Percentiles rank a stretch among this genome's conserved stretches.
Conservation (phyloP, 2,113 vertebrate species). For the Cyanocitta stelleri region DNA sequence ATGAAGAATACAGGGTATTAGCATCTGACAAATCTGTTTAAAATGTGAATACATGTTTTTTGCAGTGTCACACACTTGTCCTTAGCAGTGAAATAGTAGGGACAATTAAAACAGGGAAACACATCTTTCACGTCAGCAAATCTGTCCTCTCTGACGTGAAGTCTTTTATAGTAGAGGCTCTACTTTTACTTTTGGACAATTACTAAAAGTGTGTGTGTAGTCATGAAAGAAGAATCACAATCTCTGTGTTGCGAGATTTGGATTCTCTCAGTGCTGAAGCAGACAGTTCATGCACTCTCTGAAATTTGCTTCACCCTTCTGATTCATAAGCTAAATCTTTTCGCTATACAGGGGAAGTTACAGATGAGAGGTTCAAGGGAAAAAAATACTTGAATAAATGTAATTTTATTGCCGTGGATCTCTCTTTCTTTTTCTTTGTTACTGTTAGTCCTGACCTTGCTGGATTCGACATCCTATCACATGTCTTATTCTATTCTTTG, state of each 20-base stretch:
- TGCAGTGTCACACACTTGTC: neutral
- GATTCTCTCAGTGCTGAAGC: neutral
- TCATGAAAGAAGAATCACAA: neutral
- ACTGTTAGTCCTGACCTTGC: conserved; percentile 4
- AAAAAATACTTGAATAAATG: neutral
- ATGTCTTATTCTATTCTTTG: neutral
- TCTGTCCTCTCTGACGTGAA: neutral
- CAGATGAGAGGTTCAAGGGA: neutral
- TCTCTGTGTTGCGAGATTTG: neutral
- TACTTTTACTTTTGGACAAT: neutral
- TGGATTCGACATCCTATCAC: neutral
- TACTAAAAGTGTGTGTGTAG: neutral
- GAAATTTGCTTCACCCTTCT: conserved; percentile 2
- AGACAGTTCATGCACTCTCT: neutral
- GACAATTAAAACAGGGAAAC: neutral
- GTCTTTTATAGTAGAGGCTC: neutral
- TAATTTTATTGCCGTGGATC: neutral
- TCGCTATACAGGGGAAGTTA: neutral
- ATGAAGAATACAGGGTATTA: neutral
- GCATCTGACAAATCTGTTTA: neutral
- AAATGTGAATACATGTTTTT: neutral
- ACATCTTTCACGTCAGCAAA: neutral
- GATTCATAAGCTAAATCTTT: neutral
- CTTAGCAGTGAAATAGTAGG: neutral
- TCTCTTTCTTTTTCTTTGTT: neutral